A percentile compares a stretch with the other conserved stretches of the same genome.
Evolutionary conservation across 2,797 vertebrate genomes (phyloP).

Genomic region (Scolopax rusticola): DNA sequence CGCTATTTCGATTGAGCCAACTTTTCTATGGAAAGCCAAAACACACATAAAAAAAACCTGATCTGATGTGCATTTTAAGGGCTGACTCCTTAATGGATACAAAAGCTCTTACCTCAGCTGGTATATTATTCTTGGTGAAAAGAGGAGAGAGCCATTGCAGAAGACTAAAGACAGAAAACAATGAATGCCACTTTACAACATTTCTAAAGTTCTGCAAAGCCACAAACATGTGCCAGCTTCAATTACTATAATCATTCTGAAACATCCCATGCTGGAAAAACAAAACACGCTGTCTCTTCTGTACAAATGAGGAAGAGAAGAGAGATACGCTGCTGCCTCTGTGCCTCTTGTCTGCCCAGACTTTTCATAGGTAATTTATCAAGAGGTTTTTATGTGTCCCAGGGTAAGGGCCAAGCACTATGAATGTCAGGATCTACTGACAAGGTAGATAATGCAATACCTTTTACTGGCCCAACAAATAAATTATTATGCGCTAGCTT

Average conservation of each 20-base stretch:
- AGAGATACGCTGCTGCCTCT: neutral
- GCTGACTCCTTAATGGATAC: neutral
- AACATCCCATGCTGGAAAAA: neutral
- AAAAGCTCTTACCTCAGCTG: neutral
- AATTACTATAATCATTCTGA: neutral
- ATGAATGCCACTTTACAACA: neutral
- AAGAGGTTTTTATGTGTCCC: neutral
- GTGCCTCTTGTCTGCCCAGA: neutral
- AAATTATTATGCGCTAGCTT: neutral
- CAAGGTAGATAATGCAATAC: conserved; percentile 20
- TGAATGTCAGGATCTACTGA: conserved; percentile 30
- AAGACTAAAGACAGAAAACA: neutral
- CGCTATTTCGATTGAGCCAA: neutral
- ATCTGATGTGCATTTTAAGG: neutral
- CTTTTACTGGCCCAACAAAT: conserved; percentile 40
- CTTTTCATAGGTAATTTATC: conserved; percentile 18
- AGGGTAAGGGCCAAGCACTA: conserved; percentile 16
- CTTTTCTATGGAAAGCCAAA: neutral
- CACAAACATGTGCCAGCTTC: neutral
- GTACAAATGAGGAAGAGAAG: neutral
- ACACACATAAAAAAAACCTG: neutral
- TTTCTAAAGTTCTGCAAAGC: neutral
- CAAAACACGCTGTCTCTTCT: neutral
- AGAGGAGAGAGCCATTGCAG: neutral
- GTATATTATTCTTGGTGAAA: neutral